Conservation (phyloP, 2,113 vertebrate genomes). For the Canis aureus region DNA sequence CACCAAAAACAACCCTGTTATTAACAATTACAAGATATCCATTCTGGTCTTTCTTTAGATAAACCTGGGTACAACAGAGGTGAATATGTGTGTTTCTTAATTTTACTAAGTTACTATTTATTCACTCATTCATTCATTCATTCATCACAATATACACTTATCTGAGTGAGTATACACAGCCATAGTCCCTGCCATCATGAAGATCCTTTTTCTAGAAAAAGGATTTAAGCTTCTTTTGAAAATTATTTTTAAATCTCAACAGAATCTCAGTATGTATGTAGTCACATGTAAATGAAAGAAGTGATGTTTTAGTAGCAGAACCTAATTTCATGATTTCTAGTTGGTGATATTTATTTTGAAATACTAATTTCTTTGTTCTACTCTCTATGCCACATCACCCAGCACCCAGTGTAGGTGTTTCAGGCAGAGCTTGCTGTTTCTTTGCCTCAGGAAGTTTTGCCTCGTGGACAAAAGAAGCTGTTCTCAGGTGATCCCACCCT, state of each 20-base stretch:
- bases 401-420: neutral
- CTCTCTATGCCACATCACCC: neutral
- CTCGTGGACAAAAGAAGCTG: neutral
- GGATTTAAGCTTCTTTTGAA: neutral
- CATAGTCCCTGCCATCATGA: neutral
- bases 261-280: neutral
- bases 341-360: slow-evolving; percentile 20
- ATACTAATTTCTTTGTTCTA: neutral
- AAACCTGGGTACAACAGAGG: neutral
- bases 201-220: neutral
- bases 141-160: neutral
- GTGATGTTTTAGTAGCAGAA: neutral
- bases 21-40: neutral
- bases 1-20: neutral
- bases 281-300: neutral
- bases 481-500: neutral
- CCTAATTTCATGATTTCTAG: neutral
- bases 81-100: neutral
- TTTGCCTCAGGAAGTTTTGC: neutral
- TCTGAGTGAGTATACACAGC: neutral
- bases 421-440: neutral
- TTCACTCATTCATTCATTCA: neutral
- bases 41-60: neutral
- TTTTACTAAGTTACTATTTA: neutral
- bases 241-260: neutral